These are phyloP conservation scores for Danio jaintianensis DNA, from an alignment of 2,797 vertebrate genomes.

Conservation along the genomic window DNA sequence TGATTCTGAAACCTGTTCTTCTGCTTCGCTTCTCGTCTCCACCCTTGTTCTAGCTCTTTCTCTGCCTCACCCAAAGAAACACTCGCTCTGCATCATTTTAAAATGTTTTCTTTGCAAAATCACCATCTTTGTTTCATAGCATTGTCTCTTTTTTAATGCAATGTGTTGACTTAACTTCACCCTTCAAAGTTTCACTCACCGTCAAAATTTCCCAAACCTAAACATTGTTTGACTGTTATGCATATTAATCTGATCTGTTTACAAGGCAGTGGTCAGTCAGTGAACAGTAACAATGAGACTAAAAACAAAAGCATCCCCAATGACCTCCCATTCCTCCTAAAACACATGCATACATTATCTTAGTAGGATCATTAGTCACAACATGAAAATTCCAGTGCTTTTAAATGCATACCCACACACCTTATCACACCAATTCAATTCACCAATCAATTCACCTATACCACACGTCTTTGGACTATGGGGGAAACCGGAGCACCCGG, in stretches of 20 bases:
- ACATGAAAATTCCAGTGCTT: background rate
- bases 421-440: background rate
- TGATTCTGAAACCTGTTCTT: conserved; percentile 42
- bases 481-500: too few species aligned
- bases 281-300: background rate
- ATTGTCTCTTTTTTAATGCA: background rate
- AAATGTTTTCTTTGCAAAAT: background rate
- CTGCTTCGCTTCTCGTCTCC: conserved; percentile 34
- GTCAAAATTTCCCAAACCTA: background rate
- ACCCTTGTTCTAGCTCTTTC: conserved; percentile 18
- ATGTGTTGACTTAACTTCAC: background rate
- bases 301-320: background rate
- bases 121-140: background rate
- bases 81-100: conserved; percentile 6
- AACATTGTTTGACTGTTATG: background rate
- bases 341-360: background rate
- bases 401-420: background rate
- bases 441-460: too few species aligned
- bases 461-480: too few species aligned
- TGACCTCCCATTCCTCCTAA: background rate
- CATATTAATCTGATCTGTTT: background rate
- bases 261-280: background rate
- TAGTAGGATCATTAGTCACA: background rate
- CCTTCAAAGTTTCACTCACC: background rate
- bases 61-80: conserved; percentile 36